Conservation (phyloP, 2,888 invertebrate genomes). For the Drosophila setosimentum region DNA sequence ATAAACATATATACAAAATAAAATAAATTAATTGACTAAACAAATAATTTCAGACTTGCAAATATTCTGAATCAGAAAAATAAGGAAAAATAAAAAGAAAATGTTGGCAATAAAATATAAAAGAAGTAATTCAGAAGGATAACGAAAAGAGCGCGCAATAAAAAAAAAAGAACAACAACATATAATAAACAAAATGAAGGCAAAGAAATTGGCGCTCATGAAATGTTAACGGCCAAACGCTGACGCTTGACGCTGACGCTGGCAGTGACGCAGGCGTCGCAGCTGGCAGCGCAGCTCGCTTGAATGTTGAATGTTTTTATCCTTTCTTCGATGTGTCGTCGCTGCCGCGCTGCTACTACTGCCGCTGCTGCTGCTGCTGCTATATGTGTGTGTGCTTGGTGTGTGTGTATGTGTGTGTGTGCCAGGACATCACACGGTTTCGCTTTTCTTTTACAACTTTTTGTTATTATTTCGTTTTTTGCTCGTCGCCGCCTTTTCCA, state of each 20-base stretch:
- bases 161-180: constrained; percentile 35
- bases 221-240: constrained; percentile 66
- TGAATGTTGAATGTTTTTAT: constrained; percentile 68
- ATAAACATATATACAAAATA: no score
- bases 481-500: constrained; percentile 64
- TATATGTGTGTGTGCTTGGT: constrained; percentile 40
- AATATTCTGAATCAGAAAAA: constrained; percentile 9
- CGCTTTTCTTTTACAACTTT: constrained; percentile 81
- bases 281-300: constrained; percentile 31
- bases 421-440: constrained; percentile 79
- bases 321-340: constrained; percentile 78
- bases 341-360: constrained; percentile 46
- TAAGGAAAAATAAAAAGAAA: constrained; percentile 5
- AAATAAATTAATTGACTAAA: background rate
- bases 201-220: constrained; percentile 74
- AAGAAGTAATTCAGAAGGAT: constrained; percentile 22
- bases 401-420: constrained; percentile 66
- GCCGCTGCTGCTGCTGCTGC: background rate
- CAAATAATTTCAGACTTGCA: background rate
- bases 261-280: constrained; percentile 14
- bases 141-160: constrained; percentile 27
- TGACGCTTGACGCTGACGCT: constrained; percentile 41
- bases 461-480: constrained; percentile 79
- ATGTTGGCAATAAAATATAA: constrained; percentile 8
- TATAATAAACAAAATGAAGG: constrained; percentile 69